Conservation (phyloP, 2,113 vertebrate species). For the Actenoides hombroni region DNA sequence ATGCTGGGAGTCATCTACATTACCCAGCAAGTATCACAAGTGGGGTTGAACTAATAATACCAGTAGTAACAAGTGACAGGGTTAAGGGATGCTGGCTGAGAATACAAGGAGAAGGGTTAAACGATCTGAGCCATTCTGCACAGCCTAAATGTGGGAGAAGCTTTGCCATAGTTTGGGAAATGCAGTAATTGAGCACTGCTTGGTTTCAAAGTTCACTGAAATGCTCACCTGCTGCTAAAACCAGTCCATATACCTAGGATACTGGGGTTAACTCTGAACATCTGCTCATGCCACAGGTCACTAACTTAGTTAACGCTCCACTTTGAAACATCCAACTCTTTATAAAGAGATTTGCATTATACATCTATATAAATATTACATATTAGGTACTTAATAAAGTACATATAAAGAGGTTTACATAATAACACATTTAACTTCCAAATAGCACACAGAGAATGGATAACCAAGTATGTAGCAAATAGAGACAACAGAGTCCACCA, state of each 20-base stretch:
- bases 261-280: background rate
- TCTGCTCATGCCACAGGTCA: background rate
- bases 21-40: background rate
- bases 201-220: background rate
- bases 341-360: background rate
- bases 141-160: background rate
- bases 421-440: background rate
- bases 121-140: background rate
- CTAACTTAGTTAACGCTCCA: background rate
- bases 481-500: background rate
- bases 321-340: background rate
- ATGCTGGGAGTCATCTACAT: background rate
- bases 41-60: background rate
- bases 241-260: background rate
- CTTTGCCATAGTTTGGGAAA: background rate
- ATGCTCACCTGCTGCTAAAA: background rate
- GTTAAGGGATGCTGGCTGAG: background rate
- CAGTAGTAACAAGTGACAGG: background rate
- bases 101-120: background rate
- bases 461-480: background rate
- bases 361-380: background rate
- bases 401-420: background rate
- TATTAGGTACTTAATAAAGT: background rate
- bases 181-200: accelerated
- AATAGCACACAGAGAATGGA: background rate